Percentiles rank a stretch among this genome's conserved stretches.
These are phyloP conservation scores for Microplitis manilae DNA, from an alignment of 2,888 invertebrate species.

Conservation along the genomic window DNA sequence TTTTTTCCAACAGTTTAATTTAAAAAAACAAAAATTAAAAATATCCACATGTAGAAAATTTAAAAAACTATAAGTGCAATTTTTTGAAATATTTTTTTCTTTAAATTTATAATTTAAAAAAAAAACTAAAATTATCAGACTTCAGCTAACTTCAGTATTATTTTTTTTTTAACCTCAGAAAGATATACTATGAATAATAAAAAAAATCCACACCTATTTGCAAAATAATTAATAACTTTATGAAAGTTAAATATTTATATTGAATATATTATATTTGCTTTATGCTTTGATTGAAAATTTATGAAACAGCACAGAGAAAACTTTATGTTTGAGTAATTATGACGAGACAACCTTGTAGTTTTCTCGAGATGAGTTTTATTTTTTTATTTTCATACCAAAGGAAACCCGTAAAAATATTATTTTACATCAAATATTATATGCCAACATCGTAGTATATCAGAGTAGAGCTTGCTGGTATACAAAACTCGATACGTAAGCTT, in stretches of 20 bases:
- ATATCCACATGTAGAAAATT: too few relatives aligned
- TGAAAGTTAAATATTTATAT: neutral
- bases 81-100: too few relatives aligned
- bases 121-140: too few relatives aligned
- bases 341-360: neutral
- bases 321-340: neutral
- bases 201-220: neutral
- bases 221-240: neutral
- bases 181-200: neutral
- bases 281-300: neutral
- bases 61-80: too few relatives aligned
- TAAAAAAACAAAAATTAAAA: too few relatives aligned
- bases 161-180: too few relatives aligned
- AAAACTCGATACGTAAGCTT: neutral
- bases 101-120: too few relatives aligned
- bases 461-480: neutral
- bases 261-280: neutral
- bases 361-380: neutral
- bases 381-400: neutral
- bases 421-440: neutral
- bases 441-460: neutral
- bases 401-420: neutral
- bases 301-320: neutral
- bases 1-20: too few relatives aligned
- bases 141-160: too few relatives aligned